A percentile compares a stretch with the other conserved stretches of the same genome.
Conservation (phyloP, 2,113 vertebrate genomes). For the Nothobranchius kuhntae region DNA sequence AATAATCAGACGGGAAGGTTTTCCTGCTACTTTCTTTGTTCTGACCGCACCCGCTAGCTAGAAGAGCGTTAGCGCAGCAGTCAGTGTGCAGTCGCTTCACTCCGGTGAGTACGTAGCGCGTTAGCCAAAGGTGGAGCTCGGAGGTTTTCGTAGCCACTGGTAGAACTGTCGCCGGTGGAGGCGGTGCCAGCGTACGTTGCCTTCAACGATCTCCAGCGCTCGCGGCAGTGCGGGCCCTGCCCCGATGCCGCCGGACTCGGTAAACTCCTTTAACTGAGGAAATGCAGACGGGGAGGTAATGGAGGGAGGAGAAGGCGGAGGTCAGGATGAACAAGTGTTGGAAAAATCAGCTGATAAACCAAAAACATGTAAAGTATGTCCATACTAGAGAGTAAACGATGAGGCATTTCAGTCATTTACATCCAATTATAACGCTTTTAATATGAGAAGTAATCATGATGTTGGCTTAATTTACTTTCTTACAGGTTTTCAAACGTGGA, state of each 20-base stretch:
- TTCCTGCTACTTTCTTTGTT: neutral
- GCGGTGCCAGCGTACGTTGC: constrained; percentile 93
- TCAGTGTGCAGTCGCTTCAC: constrained; percentile 16
- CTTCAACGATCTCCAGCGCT: constrained; percentile 93
- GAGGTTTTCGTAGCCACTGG: constrained; percentile 93
- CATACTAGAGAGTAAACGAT: too few species aligned
- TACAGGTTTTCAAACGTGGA: too few species aligned
- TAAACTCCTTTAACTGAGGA: constrained; percentile 90
- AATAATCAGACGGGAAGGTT: constrained; percentile 12
- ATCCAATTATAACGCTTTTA: too few species aligned
- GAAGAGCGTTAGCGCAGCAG: constrained; percentile 27
- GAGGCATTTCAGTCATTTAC: too few species aligned
- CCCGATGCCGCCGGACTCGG: constrained; percentile 84
- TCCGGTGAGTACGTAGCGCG: neutral
- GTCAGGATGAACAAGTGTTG: neutral
- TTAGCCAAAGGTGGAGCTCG: constrained; percentile 75
- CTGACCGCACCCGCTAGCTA: constrained; percentile 35
- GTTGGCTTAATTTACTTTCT: too few species aligned
- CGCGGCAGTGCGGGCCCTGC: constrained; percentile 85
- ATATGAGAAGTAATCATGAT: too few species aligned
- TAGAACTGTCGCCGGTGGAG: constrained; percentile 92
- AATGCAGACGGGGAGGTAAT: neutral
- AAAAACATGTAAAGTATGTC: too few species aligned
- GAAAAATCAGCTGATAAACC: neutral
- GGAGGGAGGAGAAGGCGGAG: neutral